Evolutionary conservation across 2,888 invertebrate genomes (phyloP).

Genomic region (Cyaniris semiargus): DNA sequence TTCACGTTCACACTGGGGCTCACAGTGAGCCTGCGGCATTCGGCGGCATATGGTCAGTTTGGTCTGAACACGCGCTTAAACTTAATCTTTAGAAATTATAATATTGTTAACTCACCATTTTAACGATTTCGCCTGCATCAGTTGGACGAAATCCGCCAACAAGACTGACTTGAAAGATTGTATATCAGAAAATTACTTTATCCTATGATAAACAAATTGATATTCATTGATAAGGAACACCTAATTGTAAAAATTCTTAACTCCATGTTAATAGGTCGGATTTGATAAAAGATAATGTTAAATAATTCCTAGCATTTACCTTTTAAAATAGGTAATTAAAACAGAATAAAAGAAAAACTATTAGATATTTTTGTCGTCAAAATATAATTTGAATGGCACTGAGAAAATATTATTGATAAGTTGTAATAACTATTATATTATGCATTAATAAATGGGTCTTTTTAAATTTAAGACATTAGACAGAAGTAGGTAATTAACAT

Average conservation of each 20-base stretch:
- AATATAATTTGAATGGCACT: too few relatives aligned
- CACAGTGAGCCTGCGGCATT: too few relatives aligned
- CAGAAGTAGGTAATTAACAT: neutral
- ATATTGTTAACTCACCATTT: conserved; percentile 39
- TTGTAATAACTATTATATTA: too few relatives aligned
- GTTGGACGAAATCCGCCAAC: conserved; percentile 58
- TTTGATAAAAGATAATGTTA: conserved; percentile 37
- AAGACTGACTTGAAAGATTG: conserved; percentile 57
- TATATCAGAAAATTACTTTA: conserved; percentile 59
- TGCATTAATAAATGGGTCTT: neutral
- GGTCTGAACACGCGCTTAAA: too few relatives aligned
- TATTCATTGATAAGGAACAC: conserved; percentile 56
- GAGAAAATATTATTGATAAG: neutral
- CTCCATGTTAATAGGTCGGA: conserved; percentile 55
- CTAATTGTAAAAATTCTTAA: conserved; percentile 56
- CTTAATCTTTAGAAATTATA: neutral
- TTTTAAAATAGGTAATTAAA: neutral
- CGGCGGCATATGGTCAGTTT: too few relatives aligned
- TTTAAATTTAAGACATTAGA: neutral
- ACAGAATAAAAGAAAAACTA: neutral
- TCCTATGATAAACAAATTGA: conserved; percentile 56
- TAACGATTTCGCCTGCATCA: conserved; percentile 49
- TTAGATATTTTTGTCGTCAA: too few relatives aligned
- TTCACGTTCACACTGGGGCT: too few relatives aligned
- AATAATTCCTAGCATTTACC: neutral